phyloP scores from a whole-genome alignment of 2,797 vertebrate species.

The Neopelma chrysocephalum region DNA sequence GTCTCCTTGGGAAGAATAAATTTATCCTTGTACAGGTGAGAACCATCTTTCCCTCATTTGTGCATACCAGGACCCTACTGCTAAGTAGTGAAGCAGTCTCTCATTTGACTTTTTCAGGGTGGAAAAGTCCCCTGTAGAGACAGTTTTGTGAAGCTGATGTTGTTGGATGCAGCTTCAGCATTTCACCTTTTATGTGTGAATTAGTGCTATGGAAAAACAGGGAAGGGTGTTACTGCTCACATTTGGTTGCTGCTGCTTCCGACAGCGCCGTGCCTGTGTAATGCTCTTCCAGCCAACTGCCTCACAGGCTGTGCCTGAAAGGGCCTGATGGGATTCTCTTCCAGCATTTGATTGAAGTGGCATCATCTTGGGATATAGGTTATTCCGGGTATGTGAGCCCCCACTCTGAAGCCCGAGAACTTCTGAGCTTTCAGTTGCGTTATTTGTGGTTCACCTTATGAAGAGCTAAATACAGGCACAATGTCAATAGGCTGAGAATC shows the following conservation, averaged over 20 bases:
- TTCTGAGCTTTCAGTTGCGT: neutral
- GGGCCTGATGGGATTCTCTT: neutral
- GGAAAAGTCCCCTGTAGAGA: neutral
- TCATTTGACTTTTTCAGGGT: neutral
- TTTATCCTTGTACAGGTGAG: neutral
- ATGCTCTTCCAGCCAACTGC: neutral
- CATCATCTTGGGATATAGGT: rapidly evolving
- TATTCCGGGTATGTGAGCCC: neutral
- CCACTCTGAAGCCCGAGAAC: neutral
- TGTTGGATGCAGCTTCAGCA: neutral
- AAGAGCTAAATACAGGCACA: neutral
- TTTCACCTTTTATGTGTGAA: neutral
- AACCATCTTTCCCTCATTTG: neutral
- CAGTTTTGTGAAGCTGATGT: neutral
- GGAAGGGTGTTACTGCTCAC: rapidly evolving
- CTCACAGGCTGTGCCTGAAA: neutral
- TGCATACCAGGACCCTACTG: neutral
- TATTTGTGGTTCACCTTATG: neutral
- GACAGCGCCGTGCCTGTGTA: neutral
- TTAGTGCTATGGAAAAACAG: neutral
- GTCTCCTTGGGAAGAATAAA: neutral
- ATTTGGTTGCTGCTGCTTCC: neutral
- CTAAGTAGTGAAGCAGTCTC: neutral
- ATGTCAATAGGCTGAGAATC: neutral
- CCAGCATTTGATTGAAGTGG: neutral